Base-by-base conservation (phyloP, 2,797 vertebrate species). In the Sarcophilus harrisii region DNA sequence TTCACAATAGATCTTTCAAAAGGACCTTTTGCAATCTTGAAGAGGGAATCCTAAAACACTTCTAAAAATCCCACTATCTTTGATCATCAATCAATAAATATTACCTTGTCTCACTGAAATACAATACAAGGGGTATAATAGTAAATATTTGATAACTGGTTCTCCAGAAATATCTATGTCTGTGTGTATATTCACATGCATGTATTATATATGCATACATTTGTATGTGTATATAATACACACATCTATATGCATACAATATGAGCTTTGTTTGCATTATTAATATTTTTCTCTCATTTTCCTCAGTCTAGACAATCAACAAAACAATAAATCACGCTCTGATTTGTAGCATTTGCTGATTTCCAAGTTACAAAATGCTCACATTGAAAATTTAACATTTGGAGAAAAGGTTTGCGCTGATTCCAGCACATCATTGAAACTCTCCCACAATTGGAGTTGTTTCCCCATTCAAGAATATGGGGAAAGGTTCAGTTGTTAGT, bases 1-100 rank as follows among this genome's bases (percentile, higher is more conserved):
- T 94, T 92, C 30, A 90, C 90, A 28, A 12, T 91, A 45, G 94
- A 93, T 94, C 62, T 81, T 45, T 81, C 13, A 73, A 73, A 73
- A 6, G 5, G n/a, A 73, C 16, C 18, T 18, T 24, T 73, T 73
- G 38, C 66, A 10, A 14, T 3, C 73, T 45, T 81, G 73, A 45
- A 81, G 73, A 27, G 21, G 24, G 2, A 81, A 9, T 45, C 38
- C 45, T 18, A 81, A 55, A 45, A 45, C 9, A 24, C 24, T 21
- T 81, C 73, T 45, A 81, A 81, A 81, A 81, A 45, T 45, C 38
- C 38, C 21, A 27, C 38, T 45, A 81, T 45, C 38, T 81, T 45
- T 81, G 18, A 81, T 45, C 16, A 45, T 45, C 73, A n/a, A 45
- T 45, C 73, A n/a, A 27, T 2, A 81, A 81, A 45, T 45, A 21